Conservation (phyloP, 2,797 vertebrate species). For the Sebastes nivosus region DNA sequence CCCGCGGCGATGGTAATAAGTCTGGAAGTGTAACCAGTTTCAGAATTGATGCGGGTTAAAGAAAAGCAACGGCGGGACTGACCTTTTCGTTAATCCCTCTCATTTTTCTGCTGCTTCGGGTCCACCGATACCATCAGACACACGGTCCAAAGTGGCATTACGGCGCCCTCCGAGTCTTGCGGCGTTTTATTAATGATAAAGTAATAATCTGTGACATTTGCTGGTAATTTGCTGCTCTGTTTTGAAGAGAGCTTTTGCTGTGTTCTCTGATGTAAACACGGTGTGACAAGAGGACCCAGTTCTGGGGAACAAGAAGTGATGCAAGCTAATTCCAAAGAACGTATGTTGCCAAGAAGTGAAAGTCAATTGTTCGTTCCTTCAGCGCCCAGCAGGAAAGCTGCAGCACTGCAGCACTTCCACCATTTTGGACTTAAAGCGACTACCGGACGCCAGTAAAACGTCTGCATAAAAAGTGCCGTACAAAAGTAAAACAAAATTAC, state of each 20-base stretch:
- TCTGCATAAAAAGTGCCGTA: too few species aligned
- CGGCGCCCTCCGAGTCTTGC: neutral
- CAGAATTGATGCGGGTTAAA: conserved; percentile 22
- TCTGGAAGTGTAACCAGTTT: conserved; percentile 20
- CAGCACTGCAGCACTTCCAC: too few species aligned
- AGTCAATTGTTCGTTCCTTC: too few species aligned
- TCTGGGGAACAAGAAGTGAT: neutral
- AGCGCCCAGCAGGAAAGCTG: too few species aligned
- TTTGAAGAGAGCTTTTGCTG: neutral
- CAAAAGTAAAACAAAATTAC: too few species aligned
- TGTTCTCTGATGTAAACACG: conserved; percentile 1
- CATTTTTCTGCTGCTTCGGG: conserved; percentile 28
- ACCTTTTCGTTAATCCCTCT: conserved; percentile 55
- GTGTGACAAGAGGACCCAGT: neutral
- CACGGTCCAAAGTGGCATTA: neutral
- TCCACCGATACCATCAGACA: conserved; percentile 4
- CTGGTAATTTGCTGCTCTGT: neutral
- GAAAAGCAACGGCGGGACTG: conserved; percentile 19
- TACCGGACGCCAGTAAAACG: too few species aligned
- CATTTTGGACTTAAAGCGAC: too few species aligned
- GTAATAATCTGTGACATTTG: conserved; percentile 45
- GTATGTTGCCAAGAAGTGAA: too few species aligned
- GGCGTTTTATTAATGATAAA: conserved; percentile 22
- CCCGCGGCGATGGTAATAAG: neutral
- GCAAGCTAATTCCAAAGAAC: too few species aligned